These are phyloP conservation scores for Mionectes macconnelli DNA, from an alignment of 2,113 vertebrate species.

Conservation along the genomic window DNA sequence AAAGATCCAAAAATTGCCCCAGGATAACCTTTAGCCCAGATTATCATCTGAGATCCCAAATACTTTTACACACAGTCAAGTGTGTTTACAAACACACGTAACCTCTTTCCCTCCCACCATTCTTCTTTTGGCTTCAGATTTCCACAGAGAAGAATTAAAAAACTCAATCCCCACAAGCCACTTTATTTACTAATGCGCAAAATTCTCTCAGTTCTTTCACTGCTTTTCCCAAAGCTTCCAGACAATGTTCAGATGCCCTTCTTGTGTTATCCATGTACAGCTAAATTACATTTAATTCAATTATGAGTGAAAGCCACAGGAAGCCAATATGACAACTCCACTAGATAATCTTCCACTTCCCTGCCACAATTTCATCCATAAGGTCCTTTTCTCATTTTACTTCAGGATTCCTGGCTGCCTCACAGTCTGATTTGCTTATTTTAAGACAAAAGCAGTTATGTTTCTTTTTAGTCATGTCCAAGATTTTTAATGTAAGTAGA, in stretches of 20 bases:
- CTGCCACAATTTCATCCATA: not conserved
- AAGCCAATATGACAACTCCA: not conserved
- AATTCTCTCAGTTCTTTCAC: not conserved
- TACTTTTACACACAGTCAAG: not conserved
- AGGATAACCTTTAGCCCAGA: not conserved
- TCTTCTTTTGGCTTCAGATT: not conserved
- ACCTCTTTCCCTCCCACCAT: not conserved
- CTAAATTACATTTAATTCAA: conserved; percentile 16
- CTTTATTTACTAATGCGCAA: not conserved
- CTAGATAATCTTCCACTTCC: not conserved
- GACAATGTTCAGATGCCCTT: not conserved
- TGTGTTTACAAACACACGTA: not conserved
- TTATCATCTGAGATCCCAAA: not conserved
- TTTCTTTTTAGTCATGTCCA: not conserved
- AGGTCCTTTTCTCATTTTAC: not conserved
- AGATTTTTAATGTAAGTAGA: not conserved
- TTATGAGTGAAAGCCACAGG: conserved; percentile 2
- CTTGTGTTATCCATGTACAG: not conserved
- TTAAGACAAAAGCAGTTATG: not conserved
- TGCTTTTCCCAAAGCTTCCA: not conserved
- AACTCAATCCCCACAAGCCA: not conserved
- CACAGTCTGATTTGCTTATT: not conserved
- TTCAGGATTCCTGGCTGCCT: not conserved
- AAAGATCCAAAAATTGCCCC: not conserved
- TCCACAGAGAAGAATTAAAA: not conserved